Conservation (phyloP, 2,113 vertebrate species). For the Nesogale talazaci region DNA sequence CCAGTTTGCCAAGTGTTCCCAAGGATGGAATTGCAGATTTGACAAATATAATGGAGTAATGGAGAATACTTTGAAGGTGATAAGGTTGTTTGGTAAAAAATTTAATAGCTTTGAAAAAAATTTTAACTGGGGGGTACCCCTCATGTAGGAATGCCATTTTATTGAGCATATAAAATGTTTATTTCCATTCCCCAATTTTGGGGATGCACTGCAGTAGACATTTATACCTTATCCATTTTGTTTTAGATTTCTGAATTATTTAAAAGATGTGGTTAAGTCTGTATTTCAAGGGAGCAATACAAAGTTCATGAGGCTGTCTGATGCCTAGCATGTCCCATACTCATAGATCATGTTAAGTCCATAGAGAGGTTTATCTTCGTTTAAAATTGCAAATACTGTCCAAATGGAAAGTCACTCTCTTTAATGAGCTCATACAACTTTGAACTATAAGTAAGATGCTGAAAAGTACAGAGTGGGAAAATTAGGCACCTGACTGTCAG, state of each 20-base stretch:
- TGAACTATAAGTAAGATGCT: slow-evolving; percentile 61
- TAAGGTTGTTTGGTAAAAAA: too few relatives aligned
- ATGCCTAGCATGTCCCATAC: slow-evolving; percentile 69
- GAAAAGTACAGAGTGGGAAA: background rate
- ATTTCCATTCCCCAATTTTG: background rate
- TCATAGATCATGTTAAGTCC: slow-evolving; percentile 77
- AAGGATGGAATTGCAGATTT: too few relatives aligned
- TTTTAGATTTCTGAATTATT: slow-evolving; percentile 73
- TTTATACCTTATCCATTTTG: slow-evolving; percentile 63
- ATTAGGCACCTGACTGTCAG: background rate
- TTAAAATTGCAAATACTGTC: slow-evolving; percentile 76
- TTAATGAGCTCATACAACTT: slow-evolving; percentile 78
- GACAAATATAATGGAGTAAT: too few relatives aligned
- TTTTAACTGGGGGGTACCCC: too few relatives aligned
- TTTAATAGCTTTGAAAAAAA: too few relatives aligned
- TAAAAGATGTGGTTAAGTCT: slow-evolving; percentile 79
- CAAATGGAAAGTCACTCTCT: slow-evolving; percentile 78
- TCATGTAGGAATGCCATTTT: slow-evolving; percentile 65
- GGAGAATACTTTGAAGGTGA: too few relatives aligned
- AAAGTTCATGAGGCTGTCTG: slow-evolving; percentile 79
- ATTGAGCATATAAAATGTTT: slow-evolving; percentile 71
- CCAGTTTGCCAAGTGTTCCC: too few relatives aligned
- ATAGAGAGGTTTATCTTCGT: slow-evolving; percentile 74
- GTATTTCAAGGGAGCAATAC: slow-evolving; percentile 73
- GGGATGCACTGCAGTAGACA: slow-evolving; percentile 23